Evolutionary conservation across 2,888 invertebrate species (phyloP).

Genomic region (Cheiracanthium punctorium): DNA sequence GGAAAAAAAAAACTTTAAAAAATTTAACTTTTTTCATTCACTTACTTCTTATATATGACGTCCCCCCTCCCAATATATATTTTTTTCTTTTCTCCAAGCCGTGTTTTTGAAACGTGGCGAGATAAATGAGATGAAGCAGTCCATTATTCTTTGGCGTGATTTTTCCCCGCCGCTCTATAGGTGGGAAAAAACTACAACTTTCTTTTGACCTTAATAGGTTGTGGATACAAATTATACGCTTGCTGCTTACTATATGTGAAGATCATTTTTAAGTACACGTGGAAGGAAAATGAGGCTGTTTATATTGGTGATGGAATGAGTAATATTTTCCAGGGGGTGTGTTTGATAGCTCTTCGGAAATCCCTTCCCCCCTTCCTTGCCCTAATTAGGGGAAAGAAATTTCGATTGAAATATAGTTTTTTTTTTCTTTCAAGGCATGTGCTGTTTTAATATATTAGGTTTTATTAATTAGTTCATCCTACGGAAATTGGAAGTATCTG

Average conservation of each 20-base stretch:
- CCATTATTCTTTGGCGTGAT: slow-evolving; percentile 58
- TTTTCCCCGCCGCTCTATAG: slow-evolving; percentile 18
- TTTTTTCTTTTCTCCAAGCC: slow-evolving; percentile 29
- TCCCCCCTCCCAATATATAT: slow-evolving; percentile 16
- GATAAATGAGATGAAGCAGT: slow-evolving; percentile 61
- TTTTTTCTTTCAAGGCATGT: too few species aligned
- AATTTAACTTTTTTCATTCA: slow-evolving; percentile 30
- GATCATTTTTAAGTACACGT: slow-evolving; percentile 44
- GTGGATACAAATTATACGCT: slow-evolving; percentile 62
- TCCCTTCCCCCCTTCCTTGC: background rate
- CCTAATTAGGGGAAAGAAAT: background rate
- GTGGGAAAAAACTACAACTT: slow-evolving; percentile 34
- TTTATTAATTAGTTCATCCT: too few species aligned
- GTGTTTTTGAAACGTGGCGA: slow-evolving; percentile 66
- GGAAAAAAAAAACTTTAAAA: slow-evolving; percentile 33
- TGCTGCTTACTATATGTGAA: slow-evolving; percentile 18
- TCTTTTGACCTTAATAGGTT: slow-evolving; percentile 68
- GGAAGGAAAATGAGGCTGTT: slow-evolving; percentile 6
- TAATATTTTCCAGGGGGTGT: background rate
- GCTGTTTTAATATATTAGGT: too few species aligned
- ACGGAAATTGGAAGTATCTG: too few species aligned
- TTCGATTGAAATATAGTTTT: too few species aligned
- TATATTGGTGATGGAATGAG: background rate
- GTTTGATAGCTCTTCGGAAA: background rate
- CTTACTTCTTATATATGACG: slow-evolving; percentile 32